Evolutionary conservation across 1,140 invertebrate genomes (phyloP).

Genomic region (Penaeus vannamei): DNA sequence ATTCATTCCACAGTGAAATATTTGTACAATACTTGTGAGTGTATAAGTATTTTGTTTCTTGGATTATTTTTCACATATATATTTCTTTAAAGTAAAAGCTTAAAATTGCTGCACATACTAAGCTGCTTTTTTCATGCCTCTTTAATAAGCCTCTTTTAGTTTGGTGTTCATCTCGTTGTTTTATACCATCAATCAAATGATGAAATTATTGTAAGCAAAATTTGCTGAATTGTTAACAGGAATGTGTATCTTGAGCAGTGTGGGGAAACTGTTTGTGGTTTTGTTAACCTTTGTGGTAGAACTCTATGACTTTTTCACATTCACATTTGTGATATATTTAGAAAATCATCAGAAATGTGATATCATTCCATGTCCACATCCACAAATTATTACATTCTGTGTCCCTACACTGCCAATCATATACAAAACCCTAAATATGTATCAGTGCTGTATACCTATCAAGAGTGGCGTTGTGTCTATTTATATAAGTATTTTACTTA

Average conservation of each 20-base stretch:
- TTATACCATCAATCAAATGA: conserved; percentile 51
- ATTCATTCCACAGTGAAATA: no score
- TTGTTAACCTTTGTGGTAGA: no score
- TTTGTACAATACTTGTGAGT: no score
- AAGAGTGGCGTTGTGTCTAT: conserved; percentile 32
- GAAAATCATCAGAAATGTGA: no score
- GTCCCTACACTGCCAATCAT: conserved; percentile 43
- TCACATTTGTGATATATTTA: no score
- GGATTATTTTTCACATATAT: no score
- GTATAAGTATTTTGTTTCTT: no score
- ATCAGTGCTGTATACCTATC: conserved; percentile 45
- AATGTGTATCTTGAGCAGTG: conserved; percentile 46
- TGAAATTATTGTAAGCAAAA: conserved; percentile 60
- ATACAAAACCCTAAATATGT: conserved; percentile 25
- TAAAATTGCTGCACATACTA: no score
- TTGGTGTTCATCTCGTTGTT: conserved; percentile 24
- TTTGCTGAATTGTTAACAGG: conserved; percentile 50
- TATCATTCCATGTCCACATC: no score
- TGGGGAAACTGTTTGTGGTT: conserved; percentile 17
- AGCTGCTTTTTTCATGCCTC: conserved; percentile 39
- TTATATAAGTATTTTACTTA: conserved; percentile 16
- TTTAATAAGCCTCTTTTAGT: neutral
- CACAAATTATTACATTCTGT: neutral
- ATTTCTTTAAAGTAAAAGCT: no score
- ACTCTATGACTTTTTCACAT: no score